Evolutionary conservation across 30 jellyfish, hydroid and myxozoan species (phyloP), one percentile per base, ranked within the genome.

Genomic region (Clytia hemisphaerica): DNA sequence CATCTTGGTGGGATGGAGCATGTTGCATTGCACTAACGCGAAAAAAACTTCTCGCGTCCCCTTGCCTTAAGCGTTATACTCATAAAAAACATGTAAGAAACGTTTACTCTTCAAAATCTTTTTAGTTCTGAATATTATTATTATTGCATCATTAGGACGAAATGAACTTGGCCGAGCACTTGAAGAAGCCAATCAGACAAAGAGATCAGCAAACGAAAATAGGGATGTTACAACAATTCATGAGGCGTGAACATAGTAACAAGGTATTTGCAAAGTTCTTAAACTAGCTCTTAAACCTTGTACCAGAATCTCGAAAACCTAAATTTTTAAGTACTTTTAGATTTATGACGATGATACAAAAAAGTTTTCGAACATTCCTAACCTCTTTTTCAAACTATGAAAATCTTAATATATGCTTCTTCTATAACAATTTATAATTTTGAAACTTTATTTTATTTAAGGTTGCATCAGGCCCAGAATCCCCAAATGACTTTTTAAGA

Each of bases 61-160:
- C 14, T 42, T 42, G 14, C 14, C 14, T 21, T 16, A 42, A 42
- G 14, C 14, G 54, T 42, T 21, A 42, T 21, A 16, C 14, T 42
- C 18, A 21, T 21, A 42, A 42, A 42, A 12, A 12, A 42, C 19
- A 42, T 42, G 14, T 16, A 12, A 42, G 14, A 42, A 47, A 45
- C 36, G 24, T 26, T 45, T 46, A 4, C 7, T 3, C 25, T 15
- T 18, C 48, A 14, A 31, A 19, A 5, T 37, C 49, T 48, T 48
- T 38, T 50, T n/a, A n/a, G n/a, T n/a, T n/a, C n/a, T n/a, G n/a
- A n/a, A n/a, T n/a, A n/a, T n/a, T n/a, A n/a, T n/a, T n/a, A n/a
- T n/a, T n/a, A n/a, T 40, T n/a, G n/a, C n/a, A n/a, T n/a, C n/a
- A n/a, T 21, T 48, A 88, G 97, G 97, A 88, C 75, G 97, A 88